Evolutionary conservation across 2,113 vertebrate genomes (phyloP), one percentile per base, ranked within the genome.

Genomic region (Notiomystis cincta): DNA sequence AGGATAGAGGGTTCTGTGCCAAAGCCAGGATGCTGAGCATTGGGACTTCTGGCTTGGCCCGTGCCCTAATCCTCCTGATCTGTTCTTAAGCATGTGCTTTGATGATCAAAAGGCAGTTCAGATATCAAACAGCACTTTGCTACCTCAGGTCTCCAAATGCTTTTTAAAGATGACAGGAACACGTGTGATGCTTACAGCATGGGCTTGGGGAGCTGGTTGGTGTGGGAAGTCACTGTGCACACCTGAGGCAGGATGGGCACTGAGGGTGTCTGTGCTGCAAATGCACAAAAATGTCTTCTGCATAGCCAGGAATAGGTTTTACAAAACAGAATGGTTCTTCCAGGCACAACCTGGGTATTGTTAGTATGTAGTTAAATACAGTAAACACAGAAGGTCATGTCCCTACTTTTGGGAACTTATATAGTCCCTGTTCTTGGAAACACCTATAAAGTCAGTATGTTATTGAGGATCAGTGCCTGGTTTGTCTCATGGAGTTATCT

Each of bases 221-320:
- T 11, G 40, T 4, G 23, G 72, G 13, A 11, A 22, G 50, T 28
- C 44, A 7, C 40, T 30, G 3, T 9, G 53, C 40, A 38, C 24
- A 77, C 27, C 72, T 25, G 38, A 17, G 40, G 56, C 35, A 38
- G 18, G 9, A 37, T 1, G 3, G 54, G 15, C 45, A 19, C 48
- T 0, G 3, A 47, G 66, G 54, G 7, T 1, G 1, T 42, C n/a
- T 38, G 5, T 5, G 0, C 64, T 44, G 38, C 57, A 28, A 25
- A 35, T 1, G 6, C 25, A 0, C 0, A 1, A 38, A 40, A 31
- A 24, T 20, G 3, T 42, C 16, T 48, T 16, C 58, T 27, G 71
- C 35, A 11, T 5, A 19, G 62, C 14, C 3, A 48, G 47, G 7
- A 50, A 15, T 2, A 6, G 5, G 15, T 13, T 25, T 37, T 47